phyloP scores from a whole-genome alignment of 2,113 vertebrate genomes.

The Psophia crepitans region DNA sequence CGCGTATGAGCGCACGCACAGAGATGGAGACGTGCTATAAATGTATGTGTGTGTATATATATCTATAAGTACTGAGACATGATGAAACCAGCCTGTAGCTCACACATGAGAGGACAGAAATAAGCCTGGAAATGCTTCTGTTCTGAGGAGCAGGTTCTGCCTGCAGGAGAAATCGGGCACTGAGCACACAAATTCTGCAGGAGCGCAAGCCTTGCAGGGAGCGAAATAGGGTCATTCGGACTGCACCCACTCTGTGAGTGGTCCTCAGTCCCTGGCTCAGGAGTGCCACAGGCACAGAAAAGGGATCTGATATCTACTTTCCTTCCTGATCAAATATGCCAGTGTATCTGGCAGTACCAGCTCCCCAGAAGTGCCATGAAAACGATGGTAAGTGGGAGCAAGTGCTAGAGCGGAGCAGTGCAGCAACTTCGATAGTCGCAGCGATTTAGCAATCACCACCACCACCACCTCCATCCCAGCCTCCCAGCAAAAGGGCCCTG shows the following conservation, averaged over 20 bases:
- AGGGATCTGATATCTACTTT: neutral
- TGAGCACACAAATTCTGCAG: neutral
- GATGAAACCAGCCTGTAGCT: neutral
- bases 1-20: neutral
- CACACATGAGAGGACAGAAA: neutral
- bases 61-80: neutral
- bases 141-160: neutral
- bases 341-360: neutral
- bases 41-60: neutral
- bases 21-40: neutral
- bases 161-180: neutral
- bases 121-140: neutral
- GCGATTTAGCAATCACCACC: neutral
- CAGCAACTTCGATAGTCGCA: accelerated
- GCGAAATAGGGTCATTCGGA: accelerated
- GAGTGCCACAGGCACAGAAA: neutral
- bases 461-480: neutral
- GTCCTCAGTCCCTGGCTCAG: neutral
- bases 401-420: neutral
- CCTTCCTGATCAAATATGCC: neutral
- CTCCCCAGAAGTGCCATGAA: neutral
- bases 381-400: neutral
- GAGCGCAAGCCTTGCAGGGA: neutral
- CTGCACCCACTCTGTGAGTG: too few relatives aligned
- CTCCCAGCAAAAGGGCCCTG: neutral